These are phyloP conservation scores for Ichneumoninae sp. DNA, from an alignment of 2,888 invertebrate species.

Conservation along the genomic window DNA sequence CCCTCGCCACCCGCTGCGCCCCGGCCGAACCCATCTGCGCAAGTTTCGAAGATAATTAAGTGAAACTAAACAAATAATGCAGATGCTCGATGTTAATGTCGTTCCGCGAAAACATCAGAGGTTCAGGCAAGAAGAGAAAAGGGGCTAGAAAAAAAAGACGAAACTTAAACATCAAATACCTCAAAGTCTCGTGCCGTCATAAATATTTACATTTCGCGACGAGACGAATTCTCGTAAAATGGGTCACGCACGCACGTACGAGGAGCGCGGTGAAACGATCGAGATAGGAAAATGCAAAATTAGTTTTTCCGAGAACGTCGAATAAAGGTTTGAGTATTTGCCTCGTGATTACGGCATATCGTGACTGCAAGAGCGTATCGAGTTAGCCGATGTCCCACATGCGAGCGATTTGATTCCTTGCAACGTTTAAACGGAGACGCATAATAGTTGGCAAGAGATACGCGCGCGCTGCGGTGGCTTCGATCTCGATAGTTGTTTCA, in stretches of 20 bases:
- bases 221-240: conserved; percentile 1
- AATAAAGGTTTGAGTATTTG: background rate
- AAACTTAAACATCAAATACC: background rate
- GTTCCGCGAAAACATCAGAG: conserved; percentile 71
- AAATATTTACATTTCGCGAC: conserved; percentile 30
- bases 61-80: conserved; percentile 84
- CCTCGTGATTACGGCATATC: background rate
- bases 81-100: conserved; percentile 83
- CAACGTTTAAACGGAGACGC: background rate
- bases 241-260: background rate
- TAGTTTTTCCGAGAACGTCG: background rate
- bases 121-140: conserved; percentile 31
- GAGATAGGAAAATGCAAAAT: background rate
- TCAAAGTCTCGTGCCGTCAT: conserved; percentile 19
- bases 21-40: conserved; percentile 49
- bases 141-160: background rate
- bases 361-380: background rate
- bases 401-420: background rate
- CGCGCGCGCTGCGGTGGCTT: background rate
- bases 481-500: conserved; percentile 47
- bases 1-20: conserved; percentile 68
- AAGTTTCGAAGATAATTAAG: conserved; percentile 82
- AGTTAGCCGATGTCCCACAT: conserved; percentile 34
- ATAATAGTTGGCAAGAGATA: conserved; percentile 3
- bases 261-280: background rate